These are phyloP conservation scores for Gallirallus australis DNA, from an alignment of 2,797 vertebrate species.

Conservation along the genomic window DNA sequence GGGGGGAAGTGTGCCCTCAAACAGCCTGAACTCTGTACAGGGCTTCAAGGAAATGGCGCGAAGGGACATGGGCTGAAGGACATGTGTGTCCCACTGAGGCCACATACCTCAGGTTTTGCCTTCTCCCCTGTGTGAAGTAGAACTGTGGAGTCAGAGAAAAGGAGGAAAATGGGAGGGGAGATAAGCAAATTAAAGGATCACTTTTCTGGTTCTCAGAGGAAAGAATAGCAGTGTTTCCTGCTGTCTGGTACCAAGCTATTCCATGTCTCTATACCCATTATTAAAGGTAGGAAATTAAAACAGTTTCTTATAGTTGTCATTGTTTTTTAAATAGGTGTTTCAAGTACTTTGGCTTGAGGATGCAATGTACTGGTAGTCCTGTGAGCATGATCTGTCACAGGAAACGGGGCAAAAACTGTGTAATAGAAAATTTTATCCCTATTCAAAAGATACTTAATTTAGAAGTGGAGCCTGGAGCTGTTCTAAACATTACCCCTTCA, in stretches of 20 bases:
- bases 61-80: background rate
- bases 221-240: background rate
- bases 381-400: background rate
- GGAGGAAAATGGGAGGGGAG: background rate
- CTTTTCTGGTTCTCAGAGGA: background rate
- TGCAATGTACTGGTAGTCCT: background rate
- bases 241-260: background rate
- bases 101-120: background rate
- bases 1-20: fast-evolving
- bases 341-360: background rate
- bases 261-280: background rate
- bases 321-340: background rate
- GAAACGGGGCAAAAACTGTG: background rate
- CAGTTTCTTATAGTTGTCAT: background rate
- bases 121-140: background rate
- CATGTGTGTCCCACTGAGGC: background rate
- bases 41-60: background rate
- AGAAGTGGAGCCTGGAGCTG: background rate
- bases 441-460: background rate
- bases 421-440: background rate
- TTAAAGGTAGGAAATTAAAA: background rate
- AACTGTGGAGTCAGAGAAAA: background rate
- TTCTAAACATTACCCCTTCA: background rate
- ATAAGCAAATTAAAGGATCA: background rate
- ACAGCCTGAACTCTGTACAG: background rate